These are phyloP conservation scores for Lumbricus terrestris DNA, from an alignment of 2,888 invertebrate species.

Conservation along the genomic window DNA sequence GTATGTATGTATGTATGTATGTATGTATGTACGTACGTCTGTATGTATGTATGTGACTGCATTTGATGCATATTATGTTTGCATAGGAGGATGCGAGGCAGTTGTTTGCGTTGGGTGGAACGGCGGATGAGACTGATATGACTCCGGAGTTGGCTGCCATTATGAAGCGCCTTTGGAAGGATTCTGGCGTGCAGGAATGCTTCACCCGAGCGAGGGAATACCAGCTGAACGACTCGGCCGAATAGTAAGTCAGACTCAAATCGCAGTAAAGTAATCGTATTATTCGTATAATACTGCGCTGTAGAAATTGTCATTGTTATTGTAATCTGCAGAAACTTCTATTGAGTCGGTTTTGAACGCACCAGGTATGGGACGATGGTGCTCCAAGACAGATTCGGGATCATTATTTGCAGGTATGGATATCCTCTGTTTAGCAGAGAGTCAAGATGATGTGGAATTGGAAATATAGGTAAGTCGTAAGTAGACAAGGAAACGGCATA, in stretches of 20 bases:
- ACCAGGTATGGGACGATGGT: no score
- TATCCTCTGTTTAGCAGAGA: background rate
- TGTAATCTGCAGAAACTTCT: no score
- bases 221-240: conserved; percentile 84
- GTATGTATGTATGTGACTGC: no score
- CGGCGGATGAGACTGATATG: conserved; percentile 80
- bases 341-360: no score
- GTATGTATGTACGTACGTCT: no score
- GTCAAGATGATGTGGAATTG: no score
- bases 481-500: background rate
- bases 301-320: no score
- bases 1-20: no score
- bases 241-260: conserved; percentile 64
- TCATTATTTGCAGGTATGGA: no score
- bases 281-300: no score
- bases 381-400: background rate
- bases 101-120: conserved; percentile 47
- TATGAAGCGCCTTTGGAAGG: conserved; percentile 85
- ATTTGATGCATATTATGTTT: background rate
- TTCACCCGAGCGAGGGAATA: conserved; percentile 65
- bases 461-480: no score
- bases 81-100: conserved; percentile 30
- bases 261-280: no score
- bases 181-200: conserved; percentile 78
- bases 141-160: conserved; percentile 76